Base-by-base conservation (phyloP, 2,888 invertebrate species). In the Bedellia somnulentella region DNA sequence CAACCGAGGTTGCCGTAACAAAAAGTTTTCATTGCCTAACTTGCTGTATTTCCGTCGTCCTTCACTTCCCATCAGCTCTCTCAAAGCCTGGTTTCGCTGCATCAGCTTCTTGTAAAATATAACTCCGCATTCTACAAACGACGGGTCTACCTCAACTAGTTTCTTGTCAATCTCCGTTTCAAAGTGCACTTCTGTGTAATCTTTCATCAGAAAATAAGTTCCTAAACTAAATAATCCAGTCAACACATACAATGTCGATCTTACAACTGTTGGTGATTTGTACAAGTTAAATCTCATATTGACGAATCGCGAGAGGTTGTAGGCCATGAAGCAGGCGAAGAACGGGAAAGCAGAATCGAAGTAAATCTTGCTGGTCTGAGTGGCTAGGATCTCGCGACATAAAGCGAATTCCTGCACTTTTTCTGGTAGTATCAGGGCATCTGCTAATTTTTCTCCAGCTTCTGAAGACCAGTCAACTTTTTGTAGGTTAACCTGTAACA, bases 381-480 rank as follows among this genome's bases (percentile, higher is more conserved):
- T 53, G 60, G 82, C 80, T 33, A 85, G 52, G 30, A 93, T 79
- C 57, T 90, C 85, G 41, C 85, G 78, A 33, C 89, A 89, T 15
- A 93, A 81, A 1, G 86, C 90, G 71, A 89, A 93, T 35, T 87
- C 75, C 53, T 90, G 84, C 6, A 89, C 91, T 37, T 85, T 81
- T 37, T 89, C 86, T 9, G 87, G 84, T n/a, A 93, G 51, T 3
- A 89, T 57, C 15, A 92, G 49, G 0, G 89, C 80, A 9, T 86
- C 62, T 29, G 83, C 59, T 25, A 93, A 64, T 32, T 80, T 56
- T 40, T 79, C 55, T 0, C 86, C 87, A 33, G 70, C 76, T 33
- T 81, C 78, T 1, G 82, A 71, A 18, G 68, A 64, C 85, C 87
- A 89, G 41, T 84, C 64, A 0, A 92, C 66, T 29, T 66, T 52